phyloP scores from a whole-genome alignment of 1,140 invertebrate species.

The Drosophila nebulosa region DNA sequence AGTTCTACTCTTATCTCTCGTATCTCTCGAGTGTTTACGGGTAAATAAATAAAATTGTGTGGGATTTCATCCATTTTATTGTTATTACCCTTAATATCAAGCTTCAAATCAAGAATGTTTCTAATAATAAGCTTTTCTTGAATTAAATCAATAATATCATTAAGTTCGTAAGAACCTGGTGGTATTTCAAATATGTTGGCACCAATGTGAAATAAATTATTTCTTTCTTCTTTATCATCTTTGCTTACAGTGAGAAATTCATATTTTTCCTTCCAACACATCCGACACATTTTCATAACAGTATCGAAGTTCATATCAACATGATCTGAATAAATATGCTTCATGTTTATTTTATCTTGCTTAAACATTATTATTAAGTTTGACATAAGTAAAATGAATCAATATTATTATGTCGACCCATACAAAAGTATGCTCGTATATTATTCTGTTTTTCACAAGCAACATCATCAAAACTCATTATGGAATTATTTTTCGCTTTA shows the following conservation, averaged over 20 bases:
- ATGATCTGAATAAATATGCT: constrained; percentile 49
- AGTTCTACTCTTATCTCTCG: constrained; percentile 41
- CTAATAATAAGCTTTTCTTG: neutral
- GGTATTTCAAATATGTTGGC: constrained; percentile 61
- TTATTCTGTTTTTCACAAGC: constrained; percentile 66
- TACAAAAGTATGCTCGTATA: constrained; percentile 71
- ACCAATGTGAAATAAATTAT: constrained; percentile 74
- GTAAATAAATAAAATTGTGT: constrained; percentile 63
- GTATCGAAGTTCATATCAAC: no score
- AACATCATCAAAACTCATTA: constrained; percentile 79
- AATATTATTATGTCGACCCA: constrained; percentile 71
- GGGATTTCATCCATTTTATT: constrained; percentile 56
- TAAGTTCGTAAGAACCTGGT: constrained; percentile 70
- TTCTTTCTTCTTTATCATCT: no score
- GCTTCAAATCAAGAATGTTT: neutral
- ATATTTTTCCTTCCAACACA: no score
- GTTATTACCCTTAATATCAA: neutral
- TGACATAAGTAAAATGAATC: constrained; percentile 79
- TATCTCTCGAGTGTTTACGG: constrained; percentile 43
- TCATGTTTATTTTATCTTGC: constrained; percentile 80
- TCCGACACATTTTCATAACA: no score
- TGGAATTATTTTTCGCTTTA: neutral
- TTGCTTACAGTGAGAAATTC: no score
- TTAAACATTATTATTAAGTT: constrained; percentile 80
- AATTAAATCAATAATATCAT: constrained; percentile 34